phyloP scores from a whole-genome alignment of 2,113 vertebrate species.

The Plestiodon gilberti region DNA sequence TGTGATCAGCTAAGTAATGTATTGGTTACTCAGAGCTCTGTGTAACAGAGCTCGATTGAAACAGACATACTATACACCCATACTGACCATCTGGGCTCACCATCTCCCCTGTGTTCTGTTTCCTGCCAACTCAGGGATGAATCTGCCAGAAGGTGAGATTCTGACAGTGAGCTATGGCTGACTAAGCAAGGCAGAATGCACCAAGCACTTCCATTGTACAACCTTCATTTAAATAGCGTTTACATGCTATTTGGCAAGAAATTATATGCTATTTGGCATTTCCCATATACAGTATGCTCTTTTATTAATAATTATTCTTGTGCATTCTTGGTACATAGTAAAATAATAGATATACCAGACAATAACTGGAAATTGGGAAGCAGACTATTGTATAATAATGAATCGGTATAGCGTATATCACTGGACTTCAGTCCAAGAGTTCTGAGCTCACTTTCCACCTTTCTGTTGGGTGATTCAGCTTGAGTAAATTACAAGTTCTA shows the following conservation, averaged over 20 bases:
- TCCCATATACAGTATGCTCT: neutral
- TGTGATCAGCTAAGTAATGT: neutral
- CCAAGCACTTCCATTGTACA: neutral
- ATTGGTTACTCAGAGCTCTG: neutral
- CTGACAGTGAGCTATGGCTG: neutral
- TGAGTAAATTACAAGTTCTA: neutral
- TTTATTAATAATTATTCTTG: neutral
- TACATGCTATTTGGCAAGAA: neutral
- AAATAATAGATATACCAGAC: neutral
- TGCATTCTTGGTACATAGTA: neutral
- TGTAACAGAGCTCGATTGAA: too few relatives aligned
- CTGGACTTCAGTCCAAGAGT: neutral
- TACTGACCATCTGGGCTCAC: neutral
- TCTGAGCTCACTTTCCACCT: neutral
- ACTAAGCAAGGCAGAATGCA: neutral
- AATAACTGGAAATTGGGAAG: neutral
- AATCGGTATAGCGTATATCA: neutral
- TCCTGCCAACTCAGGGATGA: neutral
- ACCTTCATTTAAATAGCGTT: neutral
- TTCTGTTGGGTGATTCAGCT: neutral
- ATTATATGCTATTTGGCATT: neutral
- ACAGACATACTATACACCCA: neutral
- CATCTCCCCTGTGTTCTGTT: neutral
- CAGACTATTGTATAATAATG: neutral
- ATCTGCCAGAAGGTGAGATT: neutral